These are phyloP conservation scores for Parauchenoglanis punctatus DNA, from an alignment of 2,797 vertebrate genomes.

Conservation along the genomic window DNA sequence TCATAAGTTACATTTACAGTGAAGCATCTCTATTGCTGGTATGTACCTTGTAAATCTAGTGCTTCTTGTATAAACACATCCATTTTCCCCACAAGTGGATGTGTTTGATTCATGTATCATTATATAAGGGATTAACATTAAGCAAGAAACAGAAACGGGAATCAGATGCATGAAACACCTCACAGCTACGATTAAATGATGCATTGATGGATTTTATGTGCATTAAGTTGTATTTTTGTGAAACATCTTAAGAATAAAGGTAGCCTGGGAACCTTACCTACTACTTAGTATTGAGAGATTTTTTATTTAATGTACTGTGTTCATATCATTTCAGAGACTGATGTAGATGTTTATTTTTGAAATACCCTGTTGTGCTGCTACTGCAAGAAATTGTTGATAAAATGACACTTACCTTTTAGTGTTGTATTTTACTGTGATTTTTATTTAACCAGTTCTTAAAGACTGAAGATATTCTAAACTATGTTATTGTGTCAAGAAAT, in stretches of 20 bases:
- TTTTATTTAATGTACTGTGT: background rate
- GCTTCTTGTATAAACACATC: background rate
- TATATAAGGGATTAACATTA: background rate
- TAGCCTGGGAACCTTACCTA: background rate
- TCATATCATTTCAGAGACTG: background rate
- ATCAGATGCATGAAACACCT: background rate
- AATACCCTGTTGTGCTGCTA: background rate
- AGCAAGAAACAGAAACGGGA: background rate
- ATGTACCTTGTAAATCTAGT: too few relatives aligned
- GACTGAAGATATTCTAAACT: background rate
- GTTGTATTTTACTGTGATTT: background rate
- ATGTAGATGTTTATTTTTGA: background rate
- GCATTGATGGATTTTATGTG: background rate
- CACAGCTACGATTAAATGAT: background rate
- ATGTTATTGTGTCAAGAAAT: background rate
- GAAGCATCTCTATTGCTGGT: too few relatives aligned
- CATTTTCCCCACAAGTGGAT: background rate
- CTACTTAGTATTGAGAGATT: background rate
- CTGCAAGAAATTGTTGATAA: background rate
- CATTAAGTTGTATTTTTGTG: background rate
- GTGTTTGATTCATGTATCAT: background rate
- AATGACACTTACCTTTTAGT: background rate
- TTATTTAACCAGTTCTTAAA: background rate
- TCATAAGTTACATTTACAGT: too few relatives aligned
- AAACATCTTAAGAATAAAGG: background rate